Conservation (phyloP, 2,113 vertebrate genomes). For the Genyomyrus donnyi region DNA sequence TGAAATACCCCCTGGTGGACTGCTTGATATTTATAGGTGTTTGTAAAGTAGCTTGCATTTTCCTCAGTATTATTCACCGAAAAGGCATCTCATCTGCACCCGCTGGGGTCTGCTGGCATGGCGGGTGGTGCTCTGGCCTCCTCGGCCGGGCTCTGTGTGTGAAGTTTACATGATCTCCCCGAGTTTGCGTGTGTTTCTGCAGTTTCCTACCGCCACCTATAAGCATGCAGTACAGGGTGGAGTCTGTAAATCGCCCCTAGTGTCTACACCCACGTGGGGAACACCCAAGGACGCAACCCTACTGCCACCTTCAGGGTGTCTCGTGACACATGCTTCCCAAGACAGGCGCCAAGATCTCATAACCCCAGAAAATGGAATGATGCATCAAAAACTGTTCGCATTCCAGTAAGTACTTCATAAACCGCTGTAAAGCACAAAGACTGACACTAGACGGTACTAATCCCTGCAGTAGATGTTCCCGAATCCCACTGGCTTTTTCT, state of each 20-base stretch:
- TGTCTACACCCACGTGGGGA: neutral
- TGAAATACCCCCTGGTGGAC: neutral
- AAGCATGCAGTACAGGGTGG: neutral
- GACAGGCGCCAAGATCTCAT: neutral
- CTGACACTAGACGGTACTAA: neutral
- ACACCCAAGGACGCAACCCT: neutral
- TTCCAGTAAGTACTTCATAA: neutral
- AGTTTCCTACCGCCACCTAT: neutral
- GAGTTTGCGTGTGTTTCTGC: neutral
- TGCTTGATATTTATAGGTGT: slow-evolving; percentile 11
- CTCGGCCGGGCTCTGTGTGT: neutral
- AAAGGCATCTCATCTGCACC: neutral
- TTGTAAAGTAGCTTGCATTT: neutral
- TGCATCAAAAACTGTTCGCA: neutral
- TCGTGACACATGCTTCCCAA: neutral
- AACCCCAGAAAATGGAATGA: neutral
- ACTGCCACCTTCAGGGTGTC: neutral
- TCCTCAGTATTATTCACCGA: slow-evolving; percentile 1
- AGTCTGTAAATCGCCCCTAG: neutral
- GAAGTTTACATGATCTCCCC: neutral
- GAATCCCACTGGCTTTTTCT: neutral
- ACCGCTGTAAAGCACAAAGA: neutral
- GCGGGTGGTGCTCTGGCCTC: neutral
- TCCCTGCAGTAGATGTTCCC: neutral
- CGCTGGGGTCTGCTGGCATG: neutral